Evolutionary conservation across 2,797 vertebrate genomes (phyloP), one percentile per base, ranked within the genome.

Genomic region (Rhinatrema bivittatum): DNA sequence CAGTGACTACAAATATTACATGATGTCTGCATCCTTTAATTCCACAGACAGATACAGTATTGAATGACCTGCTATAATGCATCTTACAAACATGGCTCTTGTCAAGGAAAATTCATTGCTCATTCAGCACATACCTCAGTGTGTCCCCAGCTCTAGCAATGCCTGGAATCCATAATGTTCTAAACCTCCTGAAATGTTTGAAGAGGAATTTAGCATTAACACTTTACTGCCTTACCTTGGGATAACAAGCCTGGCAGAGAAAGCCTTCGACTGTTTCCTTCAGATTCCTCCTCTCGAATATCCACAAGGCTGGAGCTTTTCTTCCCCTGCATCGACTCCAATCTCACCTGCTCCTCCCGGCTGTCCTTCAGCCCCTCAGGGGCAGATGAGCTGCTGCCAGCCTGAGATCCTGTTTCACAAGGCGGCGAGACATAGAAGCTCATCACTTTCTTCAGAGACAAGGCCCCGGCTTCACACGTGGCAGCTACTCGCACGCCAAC

Each of bases 271-370:
- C 84, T 86, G 33, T 86, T 65, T 36, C 87, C 85, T 58, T 91
- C 93, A 0, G 87, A 87, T 53, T 96, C 94, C 43, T 95, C 94
- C 65, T 96, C 88, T 16, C 88, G 86, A 65, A 99, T 92, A 61
- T 98, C 96, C 25, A 94, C 91, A 1, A 97, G 86, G 68, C 96
- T 98, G 61, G 86, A 97, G 73, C 94, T 98, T 76, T 98, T 99
- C 82, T 94, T 98, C 7, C 86, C 88, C 62, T 94, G 93, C 70
- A 85, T 82, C 2, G 91, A 86, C 33, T 94, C 93, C 62, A 76
- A 76, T 30, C 72, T 88, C 19, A 88, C 79, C 48, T 82, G 82
- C 33, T 86, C 85, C 47, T 85, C 74, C 42, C 81, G 56, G 64
- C 79, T 80, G 46, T 85, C 44, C 61, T 67, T 56, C 32, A 68